Evolutionary conservation across 2,797 vertebrate genomes (phyloP).

Genomic region (Calcarius lapponicus): DNA sequence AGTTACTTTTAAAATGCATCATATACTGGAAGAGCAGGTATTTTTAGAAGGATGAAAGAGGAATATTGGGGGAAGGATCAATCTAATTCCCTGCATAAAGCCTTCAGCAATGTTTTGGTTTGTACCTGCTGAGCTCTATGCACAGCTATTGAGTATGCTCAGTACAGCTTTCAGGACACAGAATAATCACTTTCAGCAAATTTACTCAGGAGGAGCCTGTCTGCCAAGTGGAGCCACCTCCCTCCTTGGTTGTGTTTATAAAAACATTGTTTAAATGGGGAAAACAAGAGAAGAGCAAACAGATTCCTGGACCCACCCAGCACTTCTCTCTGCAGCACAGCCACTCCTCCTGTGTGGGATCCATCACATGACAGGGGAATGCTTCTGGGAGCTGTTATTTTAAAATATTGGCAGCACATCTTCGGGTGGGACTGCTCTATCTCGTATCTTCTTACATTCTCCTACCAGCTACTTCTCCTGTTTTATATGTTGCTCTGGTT

Average conservation of each 20-base stretch:
- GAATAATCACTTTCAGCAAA: neutral
- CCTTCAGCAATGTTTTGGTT: neutral
- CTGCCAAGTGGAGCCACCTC: slow-evolving; percentile 37
- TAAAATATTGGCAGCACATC: slow-evolving; percentile 55
- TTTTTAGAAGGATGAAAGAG: neutral
- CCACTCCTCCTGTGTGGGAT: slow-evolving; percentile 29
- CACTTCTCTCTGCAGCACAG: neutral
- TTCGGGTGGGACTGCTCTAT: slow-evolving; percentile 20
- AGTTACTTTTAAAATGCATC: neutral
- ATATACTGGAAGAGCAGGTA: neutral
- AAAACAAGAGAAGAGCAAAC: slow-evolving; percentile 38
- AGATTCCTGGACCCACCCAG: slow-evolving; percentile 28
- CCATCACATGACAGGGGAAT: neutral
- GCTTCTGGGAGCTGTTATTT: slow-evolving; percentile 57
- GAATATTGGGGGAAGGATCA: neutral
- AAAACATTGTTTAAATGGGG: slow-evolving; percentile 6
- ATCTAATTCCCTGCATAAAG: neutral
- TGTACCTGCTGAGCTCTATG: neutral
- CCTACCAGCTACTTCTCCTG: neutral
- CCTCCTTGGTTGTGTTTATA: slow-evolving; percentile 17
- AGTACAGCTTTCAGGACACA: neutral
- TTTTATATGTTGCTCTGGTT: neutral
- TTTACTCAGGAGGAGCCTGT: neutral
- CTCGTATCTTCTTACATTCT: neutral
- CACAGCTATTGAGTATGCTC: neutral